Conservation (phyloP, 2,113 vertebrate species). For the Apodemus speciosus region DNA sequence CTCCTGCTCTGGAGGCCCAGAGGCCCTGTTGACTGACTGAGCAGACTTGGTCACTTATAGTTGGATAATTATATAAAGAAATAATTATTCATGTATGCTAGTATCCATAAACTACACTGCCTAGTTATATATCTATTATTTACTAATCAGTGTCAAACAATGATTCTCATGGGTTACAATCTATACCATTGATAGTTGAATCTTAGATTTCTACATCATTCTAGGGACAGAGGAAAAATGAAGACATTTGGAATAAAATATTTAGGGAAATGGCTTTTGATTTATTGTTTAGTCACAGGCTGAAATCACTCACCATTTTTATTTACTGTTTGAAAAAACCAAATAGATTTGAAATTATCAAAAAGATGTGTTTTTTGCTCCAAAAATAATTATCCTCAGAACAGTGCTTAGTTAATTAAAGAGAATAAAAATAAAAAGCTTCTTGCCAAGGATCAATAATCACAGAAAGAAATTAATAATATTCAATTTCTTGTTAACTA, state of each 20-base stretch:
- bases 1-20: too few species aligned
- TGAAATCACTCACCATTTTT: slow-evolving; percentile 63
- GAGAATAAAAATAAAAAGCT: slow-evolving; percentile 66
- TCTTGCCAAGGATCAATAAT: slow-evolving; percentile 49
- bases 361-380: not conserved
- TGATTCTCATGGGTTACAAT: not conserved
- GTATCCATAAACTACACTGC: not conserved
- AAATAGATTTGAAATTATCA: slow-evolving; percentile 60
- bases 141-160: not conserved
- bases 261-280: slow-evolving; percentile 35
- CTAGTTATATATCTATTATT: not conserved
- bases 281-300: slow-evolving; percentile 46
- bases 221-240: not conserved
- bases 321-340: slow-evolving; percentile 52
- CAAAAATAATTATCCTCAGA: slow-evolving; percentile 64
- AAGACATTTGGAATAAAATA: not conserved
- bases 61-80: not conserved
- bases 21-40: too few species aligned
- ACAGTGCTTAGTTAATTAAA: slow-evolving; percentile 45
- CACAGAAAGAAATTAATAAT: slow-evolving; percentile 50
- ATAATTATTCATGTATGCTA: not conserved
- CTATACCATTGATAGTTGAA: not conserved
- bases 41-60: too few species aligned
- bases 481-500: slow-evolving; percentile 53
- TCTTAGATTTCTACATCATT: not conserved